These are phyloP conservation scores for Triplophysa dalaica DNA, from an alignment of 2,113 vertebrate genomes.

Conservation along the genomic window DNA sequence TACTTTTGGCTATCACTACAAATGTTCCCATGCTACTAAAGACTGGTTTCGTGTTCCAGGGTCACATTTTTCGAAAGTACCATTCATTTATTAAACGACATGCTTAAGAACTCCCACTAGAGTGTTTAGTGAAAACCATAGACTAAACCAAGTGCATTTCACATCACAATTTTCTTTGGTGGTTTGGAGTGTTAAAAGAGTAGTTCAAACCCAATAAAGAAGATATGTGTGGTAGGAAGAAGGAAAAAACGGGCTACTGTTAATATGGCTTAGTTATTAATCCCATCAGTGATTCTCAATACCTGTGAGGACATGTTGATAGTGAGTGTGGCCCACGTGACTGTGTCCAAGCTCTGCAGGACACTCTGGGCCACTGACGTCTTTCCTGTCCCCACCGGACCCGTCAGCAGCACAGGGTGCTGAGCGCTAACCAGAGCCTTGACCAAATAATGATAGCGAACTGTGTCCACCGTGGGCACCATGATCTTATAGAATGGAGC, in stretches of 20 bases:
- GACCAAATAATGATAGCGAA: slow-evolving; percentile 84
- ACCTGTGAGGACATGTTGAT: slow-evolving; percentile 94
- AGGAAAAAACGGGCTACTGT: neutral
- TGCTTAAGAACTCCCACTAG: too few species aligned
- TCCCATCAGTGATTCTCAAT: neutral
- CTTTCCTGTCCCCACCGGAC: slow-evolving; percentile 85
- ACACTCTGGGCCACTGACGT: slow-evolving; percentile 84
- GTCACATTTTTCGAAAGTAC: too few species aligned
- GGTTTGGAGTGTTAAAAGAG: too few species aligned
- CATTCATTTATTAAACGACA: too few species aligned
- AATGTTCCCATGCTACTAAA: too few species aligned
- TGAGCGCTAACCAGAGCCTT: slow-evolving; percentile 76
- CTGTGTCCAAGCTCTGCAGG: slow-evolving; percentile 75
- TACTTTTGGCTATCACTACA: too few species aligned
- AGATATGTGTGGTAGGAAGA: too few species aligned
- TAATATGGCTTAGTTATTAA: neutral
- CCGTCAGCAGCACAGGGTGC: slow-evolving; percentile 81
- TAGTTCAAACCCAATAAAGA: too few species aligned
- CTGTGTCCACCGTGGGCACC: slow-evolving; percentile 86
- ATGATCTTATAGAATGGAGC: slow-evolving; percentile 87
- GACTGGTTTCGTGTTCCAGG: too few species aligned
- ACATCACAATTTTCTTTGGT: too few species aligned
- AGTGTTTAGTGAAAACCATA: too few species aligned
- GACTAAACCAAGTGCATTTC: too few species aligned
- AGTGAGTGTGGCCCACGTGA: slow-evolving; percentile 78